These are phyloP conservation scores for Ginglymostoma cirratum DNA, from an alignment of 2,113 vertebrate genomes.

Conservation along the genomic window DNA sequence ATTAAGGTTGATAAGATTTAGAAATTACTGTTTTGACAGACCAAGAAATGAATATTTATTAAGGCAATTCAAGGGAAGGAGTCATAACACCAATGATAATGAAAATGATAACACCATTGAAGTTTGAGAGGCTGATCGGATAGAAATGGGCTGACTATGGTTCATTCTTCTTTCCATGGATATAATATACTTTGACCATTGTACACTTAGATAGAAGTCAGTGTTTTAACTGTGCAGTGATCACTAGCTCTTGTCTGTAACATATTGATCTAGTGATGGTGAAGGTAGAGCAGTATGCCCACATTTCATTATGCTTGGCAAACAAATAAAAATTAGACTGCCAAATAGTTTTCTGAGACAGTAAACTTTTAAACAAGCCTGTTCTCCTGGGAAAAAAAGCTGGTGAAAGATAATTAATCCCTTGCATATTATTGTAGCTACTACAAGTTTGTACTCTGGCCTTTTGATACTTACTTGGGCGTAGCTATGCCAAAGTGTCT, in stretches of 20 bases:
- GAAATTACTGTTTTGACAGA: neutral
- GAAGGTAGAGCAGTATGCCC: neutral
- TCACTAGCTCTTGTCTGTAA: neutral
- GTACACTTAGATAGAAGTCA: neutral
- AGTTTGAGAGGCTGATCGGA: neutral
- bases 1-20: neutral
- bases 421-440: neutral
- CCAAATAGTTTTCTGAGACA: neutral
- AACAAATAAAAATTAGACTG: neutral
- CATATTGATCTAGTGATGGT: neutral
- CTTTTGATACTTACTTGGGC: neutral
- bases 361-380: neutral
- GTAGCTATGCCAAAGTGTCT: neutral
- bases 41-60: neutral
- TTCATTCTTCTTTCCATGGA: too few relatives aligned
- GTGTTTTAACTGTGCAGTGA: neutral
- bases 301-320: neutral
- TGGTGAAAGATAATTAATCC: neutral
- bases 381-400: neutral
- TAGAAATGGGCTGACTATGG: neutral
- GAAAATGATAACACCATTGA: too few relatives aligned
- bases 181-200: neutral
- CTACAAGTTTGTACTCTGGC: neutral
- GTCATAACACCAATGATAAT: too few relatives aligned
- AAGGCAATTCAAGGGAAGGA: neutral